Evolutionary conservation across 2,888 invertebrate genomes (phyloP), one percentile per base, ranked within the genome.

Genomic region (Catocala fraxini): DNA sequence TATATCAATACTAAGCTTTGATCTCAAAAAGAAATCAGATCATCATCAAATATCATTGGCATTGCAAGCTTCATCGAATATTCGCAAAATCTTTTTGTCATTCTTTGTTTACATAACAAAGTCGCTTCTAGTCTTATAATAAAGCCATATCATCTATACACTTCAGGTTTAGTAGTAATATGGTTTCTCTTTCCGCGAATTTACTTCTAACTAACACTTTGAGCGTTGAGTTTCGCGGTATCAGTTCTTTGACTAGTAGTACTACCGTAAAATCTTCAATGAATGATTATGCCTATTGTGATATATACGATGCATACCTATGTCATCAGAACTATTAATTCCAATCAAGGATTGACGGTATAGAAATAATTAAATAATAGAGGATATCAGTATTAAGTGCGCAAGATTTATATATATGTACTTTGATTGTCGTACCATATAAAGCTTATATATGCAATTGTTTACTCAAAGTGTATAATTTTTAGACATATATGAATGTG

Each of bases 181-280:
- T 25, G 73, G 71, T 65, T 71, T 74, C 74, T 74, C 74, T 39
- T 39, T 9, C 6, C 41, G 48, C n/a, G 47, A 49, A 58, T 48
- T n/a, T 45, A 62, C 52, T 52, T 6, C 13, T 10, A 25, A 10
- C 15, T 49, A 48, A 51, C 35, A 58, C 65, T 52, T 25, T 10
- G 15, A 49, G 61, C n/a, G 56, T 49, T 48, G 11, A 35, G 13
- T 59, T 59, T 48, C 42, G 52, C n/a, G 52, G 6, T 4, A 34
- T 11, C 34, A n/a, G 47, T 52, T 5, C 41, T 25, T 46, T 12
- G 42, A 4, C 35, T 9, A 25, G 25, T 39, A 7, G 1, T 6
- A 7, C 35, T 51, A n/a, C n/a, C 11, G 39, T 10, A 5, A 9
- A 25, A 6, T 15, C 12, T 33, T 47, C 11, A 41, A 41, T 48